Percentiles rank a stretch among this genome's conserved stretches.
These are phyloP conservation scores for Coboldia fuscipes DNA, from an alignment of 1,140 invertebrate genomes.

Conservation along the genomic window DNA sequence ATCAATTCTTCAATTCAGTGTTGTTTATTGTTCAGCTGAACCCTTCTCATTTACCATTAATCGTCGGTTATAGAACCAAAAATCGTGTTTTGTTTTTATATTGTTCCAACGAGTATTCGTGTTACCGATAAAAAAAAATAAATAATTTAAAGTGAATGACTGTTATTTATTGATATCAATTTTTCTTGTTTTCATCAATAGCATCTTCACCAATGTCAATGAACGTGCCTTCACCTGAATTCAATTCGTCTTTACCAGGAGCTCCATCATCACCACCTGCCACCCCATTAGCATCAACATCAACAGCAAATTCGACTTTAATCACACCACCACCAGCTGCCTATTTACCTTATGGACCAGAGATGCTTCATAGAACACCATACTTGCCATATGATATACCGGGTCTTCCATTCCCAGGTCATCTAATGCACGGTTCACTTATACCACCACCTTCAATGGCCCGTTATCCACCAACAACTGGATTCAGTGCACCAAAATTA, in stretches of 20 bases:
- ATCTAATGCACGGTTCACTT: conserved; percentile 23
- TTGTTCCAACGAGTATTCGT: too few species aligned
- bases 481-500: conserved; percentile 19
- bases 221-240: not conserved
- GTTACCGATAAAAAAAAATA: too few species aligned
- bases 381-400: conserved; percentile 20
- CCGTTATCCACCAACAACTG: conserved; percentile 6
- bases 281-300: conserved; percentile 5
- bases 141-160: too few species aligned
- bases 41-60: too few species aligned
- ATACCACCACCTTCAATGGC: conserved; percentile 12
- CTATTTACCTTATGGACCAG: conserved; percentile 23
- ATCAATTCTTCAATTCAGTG: too few species aligned
- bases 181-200: conserved; percentile 9
- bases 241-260: too few species aligned
- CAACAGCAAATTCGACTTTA: conserved; percentile 6
- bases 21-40: too few species aligned
- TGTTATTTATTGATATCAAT: not conserved
- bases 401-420: conserved; percentile 19
- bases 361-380: conserved; percentile 11
- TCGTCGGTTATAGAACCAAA: too few species aligned
- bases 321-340: conserved; percentile 24
- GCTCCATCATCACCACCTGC: conserved; percentile 11
- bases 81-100: too few species aligned
- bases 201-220: conserved; percentile 19